Base-by-base conservation (phyloP, 1,140 invertebrate genomes). In the Sitophilus oryzae region DNA sequence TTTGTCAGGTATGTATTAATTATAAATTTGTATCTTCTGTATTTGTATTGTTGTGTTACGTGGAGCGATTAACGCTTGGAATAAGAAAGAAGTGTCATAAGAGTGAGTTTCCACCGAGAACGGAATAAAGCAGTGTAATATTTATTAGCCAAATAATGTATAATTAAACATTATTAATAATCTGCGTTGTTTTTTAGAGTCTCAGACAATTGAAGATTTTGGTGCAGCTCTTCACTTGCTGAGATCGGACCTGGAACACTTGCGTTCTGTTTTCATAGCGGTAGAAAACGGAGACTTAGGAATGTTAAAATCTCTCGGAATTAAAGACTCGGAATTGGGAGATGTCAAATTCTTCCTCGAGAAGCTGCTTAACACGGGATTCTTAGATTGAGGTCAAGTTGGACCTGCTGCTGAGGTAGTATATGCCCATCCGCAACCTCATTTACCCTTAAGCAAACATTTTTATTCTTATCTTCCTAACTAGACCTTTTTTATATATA, bases 311-410 rank as follows among this genome's bases (percentile, higher is more conserved):
- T 91, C 90, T 8, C 78, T 95, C 20, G 93, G 93, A 38, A 94
- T 96, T 70, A 93, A 94, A 73, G 92, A 95, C 72, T 93, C 91
- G 0, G 93, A 97, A 71, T 77, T 96, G 21, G 91, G 92, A n/a
- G 93, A 96, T 69, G 92, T 96, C 19, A 94, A 95, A 70, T 96
- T 96, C 77, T 96, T 97, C 79, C 79, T 96, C 54, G 93, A 96
- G 75, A 95, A 96, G 75, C 81, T 97, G 58, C 90, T 95, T 37
- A 93, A 94, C 73, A 97, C 93, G 54, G 93, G 93, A 57, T 96
- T 97, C 77, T 84, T 96, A 66, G 92, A 95, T 78, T 95, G 86
- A 91, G 80, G 79, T 77, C 78, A 79, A 61, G 43, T 56, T 49
- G 68, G 70, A 67, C 67, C 68, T 70, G 69, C 67, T 71, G 69